These are phyloP conservation scores for Chionomys nivalis DNA, from an alignment of 2,113 vertebrate genomes.

Conservation along the genomic window DNA sequence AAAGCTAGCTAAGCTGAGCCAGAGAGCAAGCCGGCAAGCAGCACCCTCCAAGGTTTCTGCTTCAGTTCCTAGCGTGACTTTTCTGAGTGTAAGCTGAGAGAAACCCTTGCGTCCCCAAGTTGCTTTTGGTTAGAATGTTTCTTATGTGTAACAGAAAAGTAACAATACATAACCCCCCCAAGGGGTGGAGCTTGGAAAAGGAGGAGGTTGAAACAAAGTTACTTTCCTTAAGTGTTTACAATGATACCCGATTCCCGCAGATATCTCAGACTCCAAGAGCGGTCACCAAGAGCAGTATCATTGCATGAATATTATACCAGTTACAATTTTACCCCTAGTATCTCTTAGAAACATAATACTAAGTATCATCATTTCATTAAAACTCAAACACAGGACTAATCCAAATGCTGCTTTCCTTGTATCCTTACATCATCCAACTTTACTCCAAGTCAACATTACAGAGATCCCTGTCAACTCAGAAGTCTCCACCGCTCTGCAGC, in stretches of 20 bases:
- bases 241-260: background rate
- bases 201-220: background rate
- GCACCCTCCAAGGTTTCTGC: background rate
- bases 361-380: background rate
- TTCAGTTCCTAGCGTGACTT: background rate
- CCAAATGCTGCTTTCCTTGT: too few relatives aligned
- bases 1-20: background rate
- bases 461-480: rapidly evolving
- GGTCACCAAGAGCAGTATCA: rapidly evolving
- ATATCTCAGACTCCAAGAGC: rapidly evolving
- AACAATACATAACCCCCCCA: background rate
- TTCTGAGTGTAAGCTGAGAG: background rate
- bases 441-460: rapidly evolving
- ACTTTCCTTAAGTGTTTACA: background rate
- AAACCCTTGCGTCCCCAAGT: too few relatives aligned
- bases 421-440: rapidly evolving
- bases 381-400: too few relatives aligned
- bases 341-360: too few relatives aligned
- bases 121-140: background rate
- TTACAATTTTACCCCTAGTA: too few relatives aligned
- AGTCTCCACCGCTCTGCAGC: rapidly evolving
- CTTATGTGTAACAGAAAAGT: background rate
- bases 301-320: rapidly evolving
- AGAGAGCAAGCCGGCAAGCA: background rate
- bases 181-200: background rate